Base-by-base conservation (phyloP, 2,797 vertebrate genomes). In the Pangasius macronema region DNA sequence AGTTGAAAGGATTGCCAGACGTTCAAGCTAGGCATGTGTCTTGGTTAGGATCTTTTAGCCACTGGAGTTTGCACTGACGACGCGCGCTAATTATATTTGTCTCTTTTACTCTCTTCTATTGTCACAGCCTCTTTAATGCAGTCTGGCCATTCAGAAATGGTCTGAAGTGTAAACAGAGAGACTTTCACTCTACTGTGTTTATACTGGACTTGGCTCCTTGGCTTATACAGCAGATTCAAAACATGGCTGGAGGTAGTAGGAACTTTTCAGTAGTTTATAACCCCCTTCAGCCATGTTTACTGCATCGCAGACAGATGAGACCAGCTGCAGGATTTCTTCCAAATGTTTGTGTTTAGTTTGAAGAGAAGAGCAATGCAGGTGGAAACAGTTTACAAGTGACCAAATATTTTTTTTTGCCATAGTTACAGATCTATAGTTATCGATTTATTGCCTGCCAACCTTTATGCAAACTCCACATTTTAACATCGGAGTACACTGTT, bases 231-330 rank as follows among this genome's bases (percentile, higher is more conserved):
- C 55, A 55, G 57, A 67, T 67, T 49, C 27, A 20, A 18, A 65
- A 67, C 59, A 57, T 55, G 68, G 59, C 68, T 88, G 84, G 70
- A 85, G 57, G 11, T 53, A 67, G 85, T 75, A 13, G 55, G 16
- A 81, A 63, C 36, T 6, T 39, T 70, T 77, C 82, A 70, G 76
- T 75, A 87, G 82, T 73, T 89, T 84, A 89, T 63, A 79, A 70
- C 75, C 82, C 63, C 76, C 67, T 85, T 81, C 63, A 80, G 53
- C 53, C 82, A 55, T 84, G 82, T 81, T 87, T 87, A 87, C 68
- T 85, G 85, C 82, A 68, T 51, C 82, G 76, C 75, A 85, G 76
- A 82, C 68, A 49, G 57, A 87, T 89, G 77, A 55, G 51, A 65
- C 73, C 51, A n/a, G 63, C 73, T 80, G 82, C 72, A 84, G 82